Percentiles rank a stretch among this genome's conserved stretches.
These are phyloP conservation scores for Reticulitermes lucifugus DNA, from an alignment of 2,888 invertebrate genomes.

Conservation along the genomic window DNA sequence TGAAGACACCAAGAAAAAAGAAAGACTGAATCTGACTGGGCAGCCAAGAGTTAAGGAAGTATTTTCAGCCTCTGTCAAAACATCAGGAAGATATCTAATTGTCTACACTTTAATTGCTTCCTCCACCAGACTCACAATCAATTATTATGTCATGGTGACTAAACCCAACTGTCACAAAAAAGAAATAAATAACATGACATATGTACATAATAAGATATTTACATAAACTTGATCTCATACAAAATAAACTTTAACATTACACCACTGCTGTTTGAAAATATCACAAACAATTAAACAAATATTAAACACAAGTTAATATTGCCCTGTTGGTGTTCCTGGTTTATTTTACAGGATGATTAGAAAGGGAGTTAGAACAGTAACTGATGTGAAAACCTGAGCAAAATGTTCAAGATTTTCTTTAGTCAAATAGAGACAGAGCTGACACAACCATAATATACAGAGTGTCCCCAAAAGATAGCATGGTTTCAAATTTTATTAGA, in stretches of 20 bases:
- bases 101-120: slow-evolving; percentile 2
- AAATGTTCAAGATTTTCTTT: neutral
- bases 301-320: neutral
- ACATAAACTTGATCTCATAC: slow-evolving; percentile 8
- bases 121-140: slow-evolving; percentile 7
- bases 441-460: slow-evolving; percentile 1
- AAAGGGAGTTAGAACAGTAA: slow-evolving; percentile 3
- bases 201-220: slow-evolving; percentile 2
- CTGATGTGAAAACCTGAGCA: neutral
- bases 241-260: neutral
- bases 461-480: neutral
- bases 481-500: too few relatives aligned
- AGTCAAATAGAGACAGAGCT: neutral
- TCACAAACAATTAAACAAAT: neutral
- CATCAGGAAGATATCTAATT: neutral
- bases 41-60: too few relatives aligned
- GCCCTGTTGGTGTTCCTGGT: neutral
- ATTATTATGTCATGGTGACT: neutral
- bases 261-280: slow-evolving; percentile 6
- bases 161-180: neutral
- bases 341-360: neutral
- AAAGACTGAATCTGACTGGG: too few relatives aligned
- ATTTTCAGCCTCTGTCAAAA: too few relatives aligned
- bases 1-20: too few relatives aligned
- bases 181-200: neutral